Evolutionary conservation across 2,888 invertebrate genomes (phyloP), one percentile per base, ranked within the genome.

Genomic region (Callimorpha dominula): DNA sequence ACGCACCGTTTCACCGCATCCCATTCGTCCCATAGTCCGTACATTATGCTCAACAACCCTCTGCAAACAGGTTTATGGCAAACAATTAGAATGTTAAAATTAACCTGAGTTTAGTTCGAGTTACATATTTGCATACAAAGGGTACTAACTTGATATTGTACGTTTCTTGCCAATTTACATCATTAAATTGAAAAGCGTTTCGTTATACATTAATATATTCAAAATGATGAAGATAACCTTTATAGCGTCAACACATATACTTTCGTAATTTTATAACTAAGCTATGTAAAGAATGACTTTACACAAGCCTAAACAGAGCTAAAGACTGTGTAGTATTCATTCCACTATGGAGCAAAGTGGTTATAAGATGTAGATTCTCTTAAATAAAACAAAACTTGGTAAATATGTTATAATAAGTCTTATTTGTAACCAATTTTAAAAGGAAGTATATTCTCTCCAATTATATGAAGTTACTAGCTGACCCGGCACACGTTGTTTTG

Each of bases 61-160:
- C 68, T 76, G 83, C 78, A 83, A 83, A 83, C 83, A 82, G 78
- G 72, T 84, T 82, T 80, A 84, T 78, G n/a, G 72, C 64, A 54
- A 76, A 80, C 78, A 82, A 82, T 80, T 77, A 82, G 67, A 72
- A 80, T 80, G 81, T 50, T 80, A 69, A 72, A 80, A 78, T 82
- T 78, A 83, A 81, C 73, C 66, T 76, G 67, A 76, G 75, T 73
- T 79, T 67, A 71, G 72, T 74, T 57, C 15, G 57, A 70, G 57
- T 72, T 64, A 70, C 68, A 75, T 72, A 75, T 75, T 72, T 75
- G 68, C n/a, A 49, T 67, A 54, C 31, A 66, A 57, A 73, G 50
- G 69, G 50, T 66, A 52, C 46, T 31, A 49, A 68, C 68, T 68
- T 46, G 9, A 67, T 52, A 66, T 73, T 73, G 46, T 54, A 40